phyloP scores from a whole-genome alignment of 2,797 vertebrate genomes.

The Myripristis jacobus region DNA sequence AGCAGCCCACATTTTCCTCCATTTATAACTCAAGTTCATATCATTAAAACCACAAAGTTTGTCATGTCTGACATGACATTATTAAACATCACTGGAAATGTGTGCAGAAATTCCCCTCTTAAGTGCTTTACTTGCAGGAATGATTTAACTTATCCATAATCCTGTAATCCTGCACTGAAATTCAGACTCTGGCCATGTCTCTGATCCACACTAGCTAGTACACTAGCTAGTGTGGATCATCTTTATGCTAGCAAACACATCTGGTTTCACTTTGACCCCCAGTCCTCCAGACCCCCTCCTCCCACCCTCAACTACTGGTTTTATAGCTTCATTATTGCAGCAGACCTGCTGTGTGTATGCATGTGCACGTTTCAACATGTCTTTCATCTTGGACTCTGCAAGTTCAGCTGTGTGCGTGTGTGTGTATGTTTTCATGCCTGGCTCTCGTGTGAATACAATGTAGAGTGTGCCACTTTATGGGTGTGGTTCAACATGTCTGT shows the following conservation, averaged over 20 bases:
- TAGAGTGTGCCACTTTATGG: neutral
- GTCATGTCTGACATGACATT: too few relatives aligned
- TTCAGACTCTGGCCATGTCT: too few relatives aligned
- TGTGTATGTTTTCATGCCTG: neutral
- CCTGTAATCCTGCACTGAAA: too few relatives aligned
- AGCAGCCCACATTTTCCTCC: too few relatives aligned
- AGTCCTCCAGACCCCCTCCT: neutral
- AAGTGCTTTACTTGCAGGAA: too few relatives aligned
- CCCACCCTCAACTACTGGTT: slow-evolving; percentile 11
- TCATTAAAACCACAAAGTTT: too few relatives aligned
- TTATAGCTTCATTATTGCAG: slow-evolving; percentile 15
- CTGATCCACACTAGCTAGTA: too few relatives aligned
- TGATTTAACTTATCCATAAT: too few relatives aligned
- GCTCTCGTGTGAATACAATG: neutral
- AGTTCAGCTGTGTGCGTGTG: neutral
- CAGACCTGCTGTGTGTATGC: slow-evolving; percentile 4
- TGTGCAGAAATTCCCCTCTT: too few relatives aligned
- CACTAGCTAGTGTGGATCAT: too few relatives aligned
- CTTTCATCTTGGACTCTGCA: neutral
- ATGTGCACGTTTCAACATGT: slow-evolving; percentile 7
- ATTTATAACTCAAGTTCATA: too few relatives aligned
- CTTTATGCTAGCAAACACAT: slow-evolving; percentile 26
- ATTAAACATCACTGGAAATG: too few relatives aligned
- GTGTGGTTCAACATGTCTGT: neutral
- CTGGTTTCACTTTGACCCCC: slow-evolving; percentile 39